A percentile compares a stretch with the other conserved stretches of the same genome.
Evolutionary conservation across 2,113 vertebrate genomes (phyloP).

Genomic region (Talpa occidentalis): DNA sequence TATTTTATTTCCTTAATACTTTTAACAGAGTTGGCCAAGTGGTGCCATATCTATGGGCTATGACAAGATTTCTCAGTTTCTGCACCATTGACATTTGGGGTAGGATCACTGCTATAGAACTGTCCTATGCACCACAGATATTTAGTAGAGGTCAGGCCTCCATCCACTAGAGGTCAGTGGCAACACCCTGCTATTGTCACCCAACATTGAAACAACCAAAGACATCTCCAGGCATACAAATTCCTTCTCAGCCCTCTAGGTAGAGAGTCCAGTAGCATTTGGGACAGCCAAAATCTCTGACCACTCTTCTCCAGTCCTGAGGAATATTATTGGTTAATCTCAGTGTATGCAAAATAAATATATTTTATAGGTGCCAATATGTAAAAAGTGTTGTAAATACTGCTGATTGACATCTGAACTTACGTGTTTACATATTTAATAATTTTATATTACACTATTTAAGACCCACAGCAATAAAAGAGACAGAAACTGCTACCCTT

Average conservation of each 20-base stretch:
- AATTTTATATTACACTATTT: not conserved
- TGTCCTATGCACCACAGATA: not conserved
- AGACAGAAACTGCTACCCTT: not conserved
- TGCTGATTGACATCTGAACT: not conserved
- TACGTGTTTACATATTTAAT: not conserved
- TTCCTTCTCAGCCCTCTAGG: not conserved
- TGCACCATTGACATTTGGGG: not conserved
- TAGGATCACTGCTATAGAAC: no score
- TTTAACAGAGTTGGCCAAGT: not conserved
- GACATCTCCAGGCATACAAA: not conserved
- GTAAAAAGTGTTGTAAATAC: not conserved
- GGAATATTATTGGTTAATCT: not conserved
- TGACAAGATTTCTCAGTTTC: not conserved
- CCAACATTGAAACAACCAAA: not conserved
- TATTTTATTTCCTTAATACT: not conserved
- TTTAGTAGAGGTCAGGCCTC: not conserved
- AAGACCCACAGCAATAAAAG: not conserved
- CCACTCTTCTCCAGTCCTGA: not conserved
- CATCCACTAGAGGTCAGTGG: not conserved
- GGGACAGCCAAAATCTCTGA: not conserved
- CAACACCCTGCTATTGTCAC: not conserved
- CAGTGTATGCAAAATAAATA: not conserved
- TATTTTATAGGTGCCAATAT: not conserved
- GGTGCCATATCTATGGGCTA: not conserved
- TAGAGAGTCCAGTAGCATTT: not conserved